Conservation (phyloP, 2,113 vertebrate species). For the Chinchilla lanigera region DNA sequence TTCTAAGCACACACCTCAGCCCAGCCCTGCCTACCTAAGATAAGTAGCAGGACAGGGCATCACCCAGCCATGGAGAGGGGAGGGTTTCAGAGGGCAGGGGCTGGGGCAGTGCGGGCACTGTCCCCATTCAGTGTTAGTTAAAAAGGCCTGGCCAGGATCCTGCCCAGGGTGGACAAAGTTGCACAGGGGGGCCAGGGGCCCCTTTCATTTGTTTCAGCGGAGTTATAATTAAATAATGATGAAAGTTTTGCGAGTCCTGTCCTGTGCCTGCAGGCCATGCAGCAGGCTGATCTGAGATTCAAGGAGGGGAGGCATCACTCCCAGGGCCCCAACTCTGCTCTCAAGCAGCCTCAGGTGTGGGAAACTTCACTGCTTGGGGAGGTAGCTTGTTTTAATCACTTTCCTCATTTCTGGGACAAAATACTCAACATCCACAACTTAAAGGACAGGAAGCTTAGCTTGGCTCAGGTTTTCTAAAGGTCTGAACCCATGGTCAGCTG, state of each 20-base stretch:
- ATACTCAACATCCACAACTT: neutral
- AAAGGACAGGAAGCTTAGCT: neutral
- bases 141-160: neutral
- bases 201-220: neutral
- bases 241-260: neutral
- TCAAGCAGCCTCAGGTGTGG: neutral
- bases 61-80: neutral
- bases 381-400: neutral
- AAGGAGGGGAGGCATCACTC: neutral
- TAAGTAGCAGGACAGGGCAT: neutral
- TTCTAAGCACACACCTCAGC: neutral
- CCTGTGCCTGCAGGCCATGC: accelerated
- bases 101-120: no score
- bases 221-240: slow-evolving; percentile 60
- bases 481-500: neutral
- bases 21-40: neutral
- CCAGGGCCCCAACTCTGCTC: neutral
- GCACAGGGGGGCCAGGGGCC: neutral
- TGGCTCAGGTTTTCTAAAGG: neutral
- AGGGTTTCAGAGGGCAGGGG: neutral
- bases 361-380: neutral
- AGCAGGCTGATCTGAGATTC: neutral
- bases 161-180: neutral
- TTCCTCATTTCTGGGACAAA: neutral
- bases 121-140: neutral